Percentiles rank a stretch among this genome's conserved stretches.
These are phyloP conservation scores for Drosophila birchii DNA, from an alignment of 2,888 invertebrate species.

Conservation along the genomic window DNA sequence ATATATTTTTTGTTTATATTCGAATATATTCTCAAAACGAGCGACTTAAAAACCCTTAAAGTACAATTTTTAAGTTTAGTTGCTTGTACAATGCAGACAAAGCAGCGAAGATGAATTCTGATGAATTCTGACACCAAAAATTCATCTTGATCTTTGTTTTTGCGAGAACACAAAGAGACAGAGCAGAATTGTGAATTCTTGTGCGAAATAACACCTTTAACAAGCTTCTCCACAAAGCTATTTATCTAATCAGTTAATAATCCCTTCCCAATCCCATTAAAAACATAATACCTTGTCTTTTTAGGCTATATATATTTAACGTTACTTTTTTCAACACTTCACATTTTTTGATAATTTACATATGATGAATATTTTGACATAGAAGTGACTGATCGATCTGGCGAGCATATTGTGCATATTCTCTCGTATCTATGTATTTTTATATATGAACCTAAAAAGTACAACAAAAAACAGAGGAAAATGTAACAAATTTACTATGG, in stretches of 20 bases:
- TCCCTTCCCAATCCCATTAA: neutral
- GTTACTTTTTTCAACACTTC: constrained; percentile 58
- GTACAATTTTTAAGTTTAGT: too few species aligned
- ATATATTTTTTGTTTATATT: too few species aligned
- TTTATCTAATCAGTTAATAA: too few species aligned
- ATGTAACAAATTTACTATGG: constrained; percentile 71
- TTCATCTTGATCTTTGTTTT: too few species aligned
- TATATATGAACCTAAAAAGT: constrained; percentile 73
- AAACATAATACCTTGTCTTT: constrained; percentile 45
- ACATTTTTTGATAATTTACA: constrained; percentile 71
- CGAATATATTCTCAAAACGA: too few species aligned
- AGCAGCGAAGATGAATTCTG: too few species aligned
- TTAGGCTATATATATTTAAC: constrained; percentile 77
- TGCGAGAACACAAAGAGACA: too few species aligned
- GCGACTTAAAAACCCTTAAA: too few species aligned
- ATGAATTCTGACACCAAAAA: too few species aligned
- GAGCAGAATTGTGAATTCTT: too few species aligned
- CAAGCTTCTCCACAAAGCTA: too few species aligned
- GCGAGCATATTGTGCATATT: constrained; percentile 47
- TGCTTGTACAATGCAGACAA: neutral
- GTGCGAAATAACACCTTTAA: too few species aligned
- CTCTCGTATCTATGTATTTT: constrained; percentile 18
- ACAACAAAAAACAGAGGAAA: constrained; percentile 74
- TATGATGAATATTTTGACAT: constrained; percentile 48
- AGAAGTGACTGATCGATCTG: constrained; percentile 61